Conservation (phyloP, 2,888 invertebrate genomes). For the Pollenia amentaria region DNA sequence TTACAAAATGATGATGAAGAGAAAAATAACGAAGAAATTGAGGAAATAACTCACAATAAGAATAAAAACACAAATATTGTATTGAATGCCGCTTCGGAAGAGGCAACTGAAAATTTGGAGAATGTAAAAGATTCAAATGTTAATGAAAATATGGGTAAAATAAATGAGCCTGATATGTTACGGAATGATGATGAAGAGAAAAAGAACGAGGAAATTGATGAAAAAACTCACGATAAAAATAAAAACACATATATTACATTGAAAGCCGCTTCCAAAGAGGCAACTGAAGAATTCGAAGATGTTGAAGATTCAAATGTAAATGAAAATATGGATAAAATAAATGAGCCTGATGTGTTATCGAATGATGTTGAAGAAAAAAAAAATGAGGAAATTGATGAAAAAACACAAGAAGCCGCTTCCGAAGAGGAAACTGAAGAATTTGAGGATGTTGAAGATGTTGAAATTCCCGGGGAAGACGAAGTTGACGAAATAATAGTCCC, state of each 20-base stretch:
- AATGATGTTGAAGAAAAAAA: not conserved
- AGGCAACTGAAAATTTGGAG: constrained; percentile 27
- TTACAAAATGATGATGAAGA: not conserved
- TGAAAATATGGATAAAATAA: not conserved
- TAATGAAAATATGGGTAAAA: not conserved
- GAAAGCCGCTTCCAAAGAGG: constrained; percentile 11
- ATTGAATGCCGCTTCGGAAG: not conserved
- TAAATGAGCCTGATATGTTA: not conserved
- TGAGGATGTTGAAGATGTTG: constrained; percentile 60
- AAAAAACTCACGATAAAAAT: not conserved
- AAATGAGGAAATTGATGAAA: not conserved
- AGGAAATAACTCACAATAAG: not conserved
- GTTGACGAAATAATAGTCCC: constrained; percentile 75
- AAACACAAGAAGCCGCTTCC: not conserved
- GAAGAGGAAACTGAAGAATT: constrained; percentile 32
- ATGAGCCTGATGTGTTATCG: not conserved
- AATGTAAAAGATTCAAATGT: not conserved
- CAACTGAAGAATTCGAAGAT: constrained; percentile 25
- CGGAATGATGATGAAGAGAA: not conserved
- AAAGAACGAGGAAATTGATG: not conserved
- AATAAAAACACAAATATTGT: too few relatives aligned
- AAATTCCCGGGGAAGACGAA: constrained; percentile 67
- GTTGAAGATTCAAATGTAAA: not conserved
- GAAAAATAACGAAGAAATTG: not conserved
- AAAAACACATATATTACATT: not conserved